Base-by-base conservation (phyloP, 2,888 invertebrate genomes). In the Artemia sinica region DNA sequence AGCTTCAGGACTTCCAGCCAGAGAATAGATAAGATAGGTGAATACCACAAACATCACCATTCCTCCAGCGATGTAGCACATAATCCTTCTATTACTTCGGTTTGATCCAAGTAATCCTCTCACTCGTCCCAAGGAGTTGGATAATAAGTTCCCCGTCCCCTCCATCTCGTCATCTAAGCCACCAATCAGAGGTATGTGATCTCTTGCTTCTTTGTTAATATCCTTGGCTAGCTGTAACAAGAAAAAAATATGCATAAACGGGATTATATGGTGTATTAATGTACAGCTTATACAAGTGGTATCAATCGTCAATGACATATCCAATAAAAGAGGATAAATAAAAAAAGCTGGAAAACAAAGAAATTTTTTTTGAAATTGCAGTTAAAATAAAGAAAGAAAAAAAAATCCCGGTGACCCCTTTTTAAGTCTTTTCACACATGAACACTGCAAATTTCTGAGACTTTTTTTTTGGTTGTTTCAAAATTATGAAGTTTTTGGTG, bases 91-190 rank as follows among this genome's bases (percentile, higher is more conserved):
- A 58, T 58, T 58, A 58, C 63, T 58, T 28, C 63, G 63, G 63
- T 58, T 58, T 1, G 63, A 58, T 58, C 63, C 63, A n/a, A 58
- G 28, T 28, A 58, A 58, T 18, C 63, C 63, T 58, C 63, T 58
- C 14, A 58, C 63, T 8, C 63, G 63, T 28, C 63, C 63, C 63
- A 58, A 28, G 63, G 63, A 58, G 11, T 58, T 58, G 63, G 63
- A 58, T 49, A 70, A 49, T 28, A 70, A 67, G 13, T 28, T 71
- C 12, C 69, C 69, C 13, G 71, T 68, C 12, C 69, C 65, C 50
- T 72, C 72, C 66, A 72, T 71, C 50, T 72, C 72, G 28, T 69
- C 70, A 58, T 67, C 70, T 51, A 72, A 58, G 28, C 69, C 69
- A 67, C 70, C 67, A 13, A 72, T 58, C 8, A 72, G 67, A 9